Base-by-base conservation (phyloP, 1,140 invertebrate species). In the Drosophila pandora region DNA sequence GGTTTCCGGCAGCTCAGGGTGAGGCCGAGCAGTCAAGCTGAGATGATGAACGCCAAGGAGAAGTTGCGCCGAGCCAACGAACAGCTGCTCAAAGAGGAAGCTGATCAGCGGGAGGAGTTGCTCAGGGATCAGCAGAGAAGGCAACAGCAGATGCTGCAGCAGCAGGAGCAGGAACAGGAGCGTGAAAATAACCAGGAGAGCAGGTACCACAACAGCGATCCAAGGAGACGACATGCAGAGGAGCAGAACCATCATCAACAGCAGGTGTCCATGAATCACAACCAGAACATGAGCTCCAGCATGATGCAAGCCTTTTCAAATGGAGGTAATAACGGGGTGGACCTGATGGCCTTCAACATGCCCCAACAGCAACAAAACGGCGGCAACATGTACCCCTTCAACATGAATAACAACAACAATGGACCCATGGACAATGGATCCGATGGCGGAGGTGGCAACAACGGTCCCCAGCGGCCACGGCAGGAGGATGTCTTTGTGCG, bases 401-500 rank as follows among this genome's bases (percentile, higher is more conserved):
- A 49, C 23, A 56, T 70, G 41, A 78, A 63, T 39, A 58, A 28
- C 17, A 72, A 37, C 37, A 53, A 41, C 49, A 63, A 58, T 23
- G 41, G 59, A 8, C 25, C 23, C 5, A 53, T 43, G 12, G 50
- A 47, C 37, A 73, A 73, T 50, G 52, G 69, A n/a, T 47, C 43
- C 12, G 63, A 70, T 34, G 50, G 41, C 30, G 52, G 3, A 21
- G 53, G 21, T 48, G 49, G 8, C 39, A 54, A 9, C 17, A 12
- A 43, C 13, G 41, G 13, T 3, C 57, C 52, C 12, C 69, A 50
- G 23, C 43, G 37, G 25, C 62, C 32, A 0, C 78, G 63, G 1
- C 78, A 62, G 3, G 79, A 87, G 43, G 63, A 90, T 6, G 75
- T 82, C 32, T 96, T 95, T 70, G 93, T 97, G 1, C 93, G 95